Conservation (phyloP, 1,140 invertebrate species). For the Drosophila carrolli region DNA sequence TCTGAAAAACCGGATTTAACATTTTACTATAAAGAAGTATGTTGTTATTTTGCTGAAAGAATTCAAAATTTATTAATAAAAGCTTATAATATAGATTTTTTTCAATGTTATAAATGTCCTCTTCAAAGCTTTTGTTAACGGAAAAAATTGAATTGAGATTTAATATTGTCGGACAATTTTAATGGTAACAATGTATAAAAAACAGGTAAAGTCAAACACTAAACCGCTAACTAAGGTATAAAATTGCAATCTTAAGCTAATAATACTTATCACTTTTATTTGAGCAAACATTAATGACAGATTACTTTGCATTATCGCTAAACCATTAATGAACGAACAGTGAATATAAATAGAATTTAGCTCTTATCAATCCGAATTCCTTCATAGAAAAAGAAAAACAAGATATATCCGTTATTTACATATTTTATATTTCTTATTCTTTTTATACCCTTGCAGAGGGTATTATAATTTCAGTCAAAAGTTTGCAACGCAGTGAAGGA, state of each 20-base stretch:
- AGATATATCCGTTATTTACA: not conserved
- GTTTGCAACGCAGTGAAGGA: too few species aligned
- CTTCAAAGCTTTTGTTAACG: not conserved
- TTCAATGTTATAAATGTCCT: too few species aligned
- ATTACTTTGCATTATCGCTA: slow-evolving; percentile 7
- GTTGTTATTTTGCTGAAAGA: too few species aligned
- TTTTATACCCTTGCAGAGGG: too few species aligned
- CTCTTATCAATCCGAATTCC: slow-evolving; percentile 9
- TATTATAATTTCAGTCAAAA: too few species aligned
- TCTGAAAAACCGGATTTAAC: not conserved
- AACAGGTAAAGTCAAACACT: not conserved
- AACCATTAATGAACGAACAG: slow-evolving; percentile 7
- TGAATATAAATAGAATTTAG: not conserved
- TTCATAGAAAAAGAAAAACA: not conserved
- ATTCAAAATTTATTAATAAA: too few species aligned
- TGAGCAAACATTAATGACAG: not conserved
- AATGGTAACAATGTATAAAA: not conserved
- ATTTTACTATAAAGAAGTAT: too few species aligned
- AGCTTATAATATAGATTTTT: too few species aligned
- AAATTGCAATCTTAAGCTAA: slow-evolving; percentile 11
- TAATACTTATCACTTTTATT: not conserved
- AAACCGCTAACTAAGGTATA: not conserved
- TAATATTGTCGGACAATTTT: not conserved
- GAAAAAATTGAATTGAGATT: too few species aligned
- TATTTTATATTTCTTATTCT: not conserved